Evolutionary conservation across 2,888 invertebrate species (phyloP), one percentile per base, ranked within the genome.

Genomic region (Isoperla grammatica): DNA sequence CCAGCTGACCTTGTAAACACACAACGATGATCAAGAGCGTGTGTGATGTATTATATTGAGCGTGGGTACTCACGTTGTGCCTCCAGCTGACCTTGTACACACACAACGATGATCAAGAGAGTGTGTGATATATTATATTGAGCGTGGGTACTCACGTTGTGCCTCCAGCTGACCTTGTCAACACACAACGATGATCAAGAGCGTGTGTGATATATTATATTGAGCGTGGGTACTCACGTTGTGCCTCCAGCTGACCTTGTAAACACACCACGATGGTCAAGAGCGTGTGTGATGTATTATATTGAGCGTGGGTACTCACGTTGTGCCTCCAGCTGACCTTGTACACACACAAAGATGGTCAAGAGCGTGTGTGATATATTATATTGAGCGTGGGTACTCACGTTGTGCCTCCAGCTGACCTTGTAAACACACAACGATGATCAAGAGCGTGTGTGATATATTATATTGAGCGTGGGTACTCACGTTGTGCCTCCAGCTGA

Each of bases 261-360:
- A 29, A 29, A 6, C 29, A 29, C 29, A 29, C 29, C 4, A 29
- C 29, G 5, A 8, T 29, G 29, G 29, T 4, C n/a, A n/a, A n/a
- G n/a, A n/a, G n/a, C n/a, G n/a, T n/a, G n/a, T n/a, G n/a, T n/a
- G n/a, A n/a, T 29, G 29, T 29, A 4, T 8, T 29, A 6, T 29
- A 29, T 29, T 4, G 29, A 29, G 8, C n/a, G 35, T 40, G 19
- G 22, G 42, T 65, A 79, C 83, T 83, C 76, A 87, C 87, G 73
- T 87, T 86, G 71, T 87, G 86, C 69, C 82, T 79, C 88, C 88
- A 88, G 69, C 84, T 84, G 69, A 88, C 86, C 79, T 84, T 84
- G 72, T 85, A 84, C n/a, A 6, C 29, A 29, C 29, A 29, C 29
- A 29, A 29, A 4, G 5, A 8, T 29, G 29, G 29, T 4, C n/a